phyloP scores from a whole-genome alignment of 2,113 vertebrate genomes.

The Odontesthes bonariensis region DNA sequence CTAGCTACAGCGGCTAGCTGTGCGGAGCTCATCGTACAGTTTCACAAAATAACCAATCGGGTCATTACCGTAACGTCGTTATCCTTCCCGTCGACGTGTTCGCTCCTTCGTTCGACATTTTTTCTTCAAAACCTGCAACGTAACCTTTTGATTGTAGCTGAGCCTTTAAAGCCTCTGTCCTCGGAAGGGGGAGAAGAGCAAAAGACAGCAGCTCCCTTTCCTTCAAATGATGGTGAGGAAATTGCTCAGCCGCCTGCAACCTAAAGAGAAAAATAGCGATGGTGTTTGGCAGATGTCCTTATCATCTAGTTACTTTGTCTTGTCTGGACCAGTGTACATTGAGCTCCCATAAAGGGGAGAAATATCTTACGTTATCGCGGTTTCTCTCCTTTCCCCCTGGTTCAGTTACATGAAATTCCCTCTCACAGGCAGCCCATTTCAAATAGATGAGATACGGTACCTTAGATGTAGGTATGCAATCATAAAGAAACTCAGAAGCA shows the following conservation, averaged over 20 bases:
- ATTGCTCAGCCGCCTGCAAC: slow-evolving; percentile 13
- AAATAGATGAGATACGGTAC: neutral
- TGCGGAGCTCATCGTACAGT: neutral
- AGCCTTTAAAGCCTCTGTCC: slow-evolving; percentile 16
- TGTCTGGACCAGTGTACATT: neutral
- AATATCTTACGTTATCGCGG: slow-evolving; percentile 6
- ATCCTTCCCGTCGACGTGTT: slow-evolving; percentile 43
- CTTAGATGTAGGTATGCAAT: too few relatives aligned
- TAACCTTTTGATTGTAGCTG: neutral
- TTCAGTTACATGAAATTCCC: slow-evolving; percentile 1
- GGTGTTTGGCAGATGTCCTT: neutral
- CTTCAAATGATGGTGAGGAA: slow-evolving; percentile 29
- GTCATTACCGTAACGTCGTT: slow-evolving; percentile 51
- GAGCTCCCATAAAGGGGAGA: neutral
- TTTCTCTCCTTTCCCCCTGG: neutral
- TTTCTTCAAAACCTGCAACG: neutral
- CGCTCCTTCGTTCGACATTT: slow-evolving; percentile 31
- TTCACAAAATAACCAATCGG: neutral
- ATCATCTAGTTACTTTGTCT: neutral
- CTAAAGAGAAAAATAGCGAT: neutral
- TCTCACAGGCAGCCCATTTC: neutral
- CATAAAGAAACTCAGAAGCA: neutral
- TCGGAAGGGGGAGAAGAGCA: slow-evolving; percentile 1
- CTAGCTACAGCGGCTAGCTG: slow-evolving; percentile 40
- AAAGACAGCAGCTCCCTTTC: slow-evolving; percentile 44